Evolutionary conservation across 1,140 invertebrate genomes (phyloP), one percentile per base, ranked within the genome.

Genomic region (Lethocerus indicus): DNA sequence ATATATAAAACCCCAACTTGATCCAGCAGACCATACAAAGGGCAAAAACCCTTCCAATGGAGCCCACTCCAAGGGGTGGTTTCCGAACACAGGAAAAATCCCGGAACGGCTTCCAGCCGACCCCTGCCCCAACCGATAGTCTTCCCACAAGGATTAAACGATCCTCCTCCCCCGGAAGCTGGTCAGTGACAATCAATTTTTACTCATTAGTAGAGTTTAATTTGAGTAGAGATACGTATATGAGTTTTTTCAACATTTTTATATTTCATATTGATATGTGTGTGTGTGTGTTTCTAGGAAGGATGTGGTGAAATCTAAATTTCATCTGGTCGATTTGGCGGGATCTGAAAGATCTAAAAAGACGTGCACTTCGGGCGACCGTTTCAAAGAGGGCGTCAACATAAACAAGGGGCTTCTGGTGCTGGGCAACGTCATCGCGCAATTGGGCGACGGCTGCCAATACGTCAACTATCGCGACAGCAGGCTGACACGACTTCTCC

Each of bases 311-410:
- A 78, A 73, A 5, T 76, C 86, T 0, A 86, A 87, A 60, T 87
- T 90, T 58, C 83, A 88, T 61, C 61, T 91, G 3, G 87, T 92
- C 0, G 92, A 96, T 72, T 68, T 96, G 49, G 91, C 92, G 35
- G 92, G 92, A 0, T 93, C 89, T 4, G 92, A 96, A 63, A 68
- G 91, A 46, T 83, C 83, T 21, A 90, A 92, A 57, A 91, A 93
- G 63, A 95, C 91, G 0, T 80, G 86, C 51, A 88, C 92, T 12
- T 82, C 80, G 13, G 92, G 90, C 1, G 82, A 89, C 54, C 73
- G 90, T 14, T 84, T 93, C 55, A 88, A 83, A 67, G 91, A 92
- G 67, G 87, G 90, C 16, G 78, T 94, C 0, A 87, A 92, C 57
- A 96, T 96, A 43, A 95, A 95, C 64, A 86, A 83, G 61, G 91